Percentiles rank a stretch among this genome's conserved stretches.
Evolutionary conservation across 1,140 invertebrate genomes (phyloP).

Genomic region (Eurosta solidaginis): DNA sequence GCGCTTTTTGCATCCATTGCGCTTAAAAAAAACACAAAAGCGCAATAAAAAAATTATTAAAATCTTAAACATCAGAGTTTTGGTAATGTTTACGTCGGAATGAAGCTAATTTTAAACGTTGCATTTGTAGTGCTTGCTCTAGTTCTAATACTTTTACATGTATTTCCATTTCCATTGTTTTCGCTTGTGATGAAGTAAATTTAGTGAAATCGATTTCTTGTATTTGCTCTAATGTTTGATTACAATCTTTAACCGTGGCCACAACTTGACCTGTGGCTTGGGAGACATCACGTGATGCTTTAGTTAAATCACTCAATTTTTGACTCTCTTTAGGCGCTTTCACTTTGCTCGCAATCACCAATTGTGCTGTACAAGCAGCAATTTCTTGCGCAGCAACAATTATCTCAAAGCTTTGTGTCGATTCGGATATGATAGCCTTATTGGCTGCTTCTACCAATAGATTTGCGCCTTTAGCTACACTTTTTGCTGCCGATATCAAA

Average conservation of each 20-base stretch:
- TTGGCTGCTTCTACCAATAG: constrained; percentile 91
- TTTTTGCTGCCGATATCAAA: constrained; percentile 96
- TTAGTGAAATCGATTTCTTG: constrained; percentile 89
- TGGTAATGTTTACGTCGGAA: constrained; percentile 89
- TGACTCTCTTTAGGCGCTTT: constrained; percentile 83
- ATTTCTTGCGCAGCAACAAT: constrained; percentile 97
- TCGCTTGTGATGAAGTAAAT: constrained; percentile 90
- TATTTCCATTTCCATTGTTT: constrained; percentile 93
- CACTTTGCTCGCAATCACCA: constrained; percentile 93
- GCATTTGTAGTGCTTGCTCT: constrained; percentile 86
- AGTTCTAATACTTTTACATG: constrained; percentile 91
- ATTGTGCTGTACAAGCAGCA: constrained; percentile 93
- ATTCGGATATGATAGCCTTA: constrained; percentile 83
- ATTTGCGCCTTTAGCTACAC: constrained; percentile 93
- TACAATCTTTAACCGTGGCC: constrained; percentile 87
- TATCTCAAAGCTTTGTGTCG: constrained; percentile 75
- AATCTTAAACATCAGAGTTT: constrained; percentile 47
- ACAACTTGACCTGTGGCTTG: constrained; percentile 89
- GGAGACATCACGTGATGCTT: constrained; percentile 86
- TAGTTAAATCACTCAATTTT: constrained; percentile 77
- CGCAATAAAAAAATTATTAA: background rate
- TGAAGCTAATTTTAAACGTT: constrained; percentile 80
- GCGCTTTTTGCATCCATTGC: no score
- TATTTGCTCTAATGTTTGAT: constrained; percentile 85
- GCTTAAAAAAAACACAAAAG: background rate